Evolutionary conservation across 2,113 vertebrate species (phyloP), one percentile per base, ranked within the genome.

Genomic region (Panthera leo): DNA sequence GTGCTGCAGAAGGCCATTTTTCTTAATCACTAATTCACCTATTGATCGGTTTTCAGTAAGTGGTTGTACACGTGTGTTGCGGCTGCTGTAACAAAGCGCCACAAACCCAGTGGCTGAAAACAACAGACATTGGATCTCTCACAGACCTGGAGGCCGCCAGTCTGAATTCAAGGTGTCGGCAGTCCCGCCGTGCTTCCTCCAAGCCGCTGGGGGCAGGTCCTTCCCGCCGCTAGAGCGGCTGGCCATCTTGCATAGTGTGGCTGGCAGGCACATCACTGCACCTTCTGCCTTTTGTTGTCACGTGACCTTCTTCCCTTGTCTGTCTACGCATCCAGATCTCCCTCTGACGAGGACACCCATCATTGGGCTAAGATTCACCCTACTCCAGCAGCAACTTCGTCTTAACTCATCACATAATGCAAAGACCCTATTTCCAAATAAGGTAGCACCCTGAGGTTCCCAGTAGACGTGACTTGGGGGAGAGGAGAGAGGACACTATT

Each of bases 171-270:
- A 13, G 29, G n/a, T 9, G 10, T 21, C 5, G 5, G 70, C 51
- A 5, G 11, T 10, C 45, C 9, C 14, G 25, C 48, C 8, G 0
- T 0, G 36, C 23, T 23, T 45, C n/a, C 3, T 23, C 3, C 12
- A 0, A 70, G 48, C 9, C 3, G 4, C 34, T 16, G 3, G 16
- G 16, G 29, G 48, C 48, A 12, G 3, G 0, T 4, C 11, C 23
- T 9, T 3, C 63, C 0, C 3, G 21, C 48, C 31, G 7, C 76
- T 1, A 70, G 3, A 1, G 45, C 1, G 61, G 27, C 58, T 42
- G 25, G 34, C 2, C 4, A 51, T 36, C 42, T 13, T 19, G 14
- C 12, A 0, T 45, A 5, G 18, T 55, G 16, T 1, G 51, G 76
- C 76, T 14, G 1, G 18, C 1, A 21, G 21, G 45, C 15, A 0